Evolutionary conservation across 2,797 vertebrate genomes (phyloP).

Genomic region (Florisuga fusca): DNA sequence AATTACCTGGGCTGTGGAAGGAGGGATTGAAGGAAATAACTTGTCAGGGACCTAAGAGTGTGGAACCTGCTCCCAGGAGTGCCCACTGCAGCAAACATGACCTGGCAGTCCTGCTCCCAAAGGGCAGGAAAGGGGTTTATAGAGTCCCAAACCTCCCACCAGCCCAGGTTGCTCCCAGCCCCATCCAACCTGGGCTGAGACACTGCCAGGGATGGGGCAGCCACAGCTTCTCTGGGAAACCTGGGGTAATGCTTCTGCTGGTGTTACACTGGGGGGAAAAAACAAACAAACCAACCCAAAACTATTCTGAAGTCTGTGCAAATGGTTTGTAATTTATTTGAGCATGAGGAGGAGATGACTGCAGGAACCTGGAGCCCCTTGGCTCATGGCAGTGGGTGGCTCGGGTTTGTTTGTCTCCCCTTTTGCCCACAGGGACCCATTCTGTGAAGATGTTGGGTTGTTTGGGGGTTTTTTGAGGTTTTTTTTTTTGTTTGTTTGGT

Average conservation of each 20-base stretch:
- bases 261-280: background rate
- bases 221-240: too few species aligned
- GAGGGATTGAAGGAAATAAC: background rate
- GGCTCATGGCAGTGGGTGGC: fast-evolving
- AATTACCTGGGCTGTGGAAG: background rate
- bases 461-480: too few species aligned
- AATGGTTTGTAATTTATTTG: background rate
- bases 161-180: too few species aligned
- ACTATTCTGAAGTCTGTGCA: fast-evolving
- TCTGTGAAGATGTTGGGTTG: too few species aligned
- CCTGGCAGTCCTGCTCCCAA: fast-evolving
- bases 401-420: background rate
- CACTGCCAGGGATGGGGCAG: too few species aligned
- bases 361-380: background rate
- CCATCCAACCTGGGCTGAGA: too few species aligned
- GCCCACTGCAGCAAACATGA: background rate
- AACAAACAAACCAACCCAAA: background rate
- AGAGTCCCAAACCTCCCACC: too few species aligned
- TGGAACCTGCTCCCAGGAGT: background rate
- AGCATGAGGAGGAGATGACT: background rate
- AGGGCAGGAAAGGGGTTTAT: background rate
- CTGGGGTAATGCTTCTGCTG: background rate
- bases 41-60: background rate
- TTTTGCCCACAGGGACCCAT: background rate
- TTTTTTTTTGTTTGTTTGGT: too few species aligned